Evolutionary conservation across 2,797 vertebrate species (phyloP).

Genomic region (Trachurus trachurus): DNA sequence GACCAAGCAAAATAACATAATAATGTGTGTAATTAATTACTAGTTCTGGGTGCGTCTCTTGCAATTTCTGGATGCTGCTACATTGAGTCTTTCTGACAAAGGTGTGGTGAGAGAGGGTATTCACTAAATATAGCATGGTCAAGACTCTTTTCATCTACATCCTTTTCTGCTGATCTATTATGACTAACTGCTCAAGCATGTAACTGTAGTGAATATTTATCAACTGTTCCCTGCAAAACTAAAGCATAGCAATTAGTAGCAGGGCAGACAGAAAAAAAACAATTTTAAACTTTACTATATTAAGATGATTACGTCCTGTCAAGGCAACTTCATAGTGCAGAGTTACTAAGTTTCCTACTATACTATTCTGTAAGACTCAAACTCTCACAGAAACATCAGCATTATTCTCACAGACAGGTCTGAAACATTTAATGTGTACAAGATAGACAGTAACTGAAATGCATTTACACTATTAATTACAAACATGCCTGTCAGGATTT

Average conservation of each 20-base stretch:
- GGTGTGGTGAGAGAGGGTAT: conserved; percentile 25
- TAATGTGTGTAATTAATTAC: conserved; percentile 84
- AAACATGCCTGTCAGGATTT: neutral
- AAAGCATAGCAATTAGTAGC: neutral
- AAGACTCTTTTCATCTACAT: conserved; percentile 13
- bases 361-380: conserved; percentile 5
- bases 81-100: conserved; percentile 43
- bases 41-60: conserved; percentile 73
- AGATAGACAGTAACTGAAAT: neutral
- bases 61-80: conserved; percentile 42
- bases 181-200: conserved; percentile 4
- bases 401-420: neutral
- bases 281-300: neutral
- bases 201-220: conserved; percentile 1
- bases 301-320: neutral
- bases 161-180: neutral
- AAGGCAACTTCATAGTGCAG: neutral
- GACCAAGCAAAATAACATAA: conserved; percentile 82
- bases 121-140: conserved; percentile 38
- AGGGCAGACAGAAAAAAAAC: neutral
- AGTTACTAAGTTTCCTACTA: neutral
- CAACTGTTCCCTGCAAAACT: neutral
- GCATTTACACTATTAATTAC: neutral
- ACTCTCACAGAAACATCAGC: neutral
- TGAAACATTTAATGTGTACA: neutral